These are phyloP conservation scores for Eupithecia insigniata DNA, from an alignment of 2,888 invertebrate genomes.

Conservation along the genomic window DNA sequence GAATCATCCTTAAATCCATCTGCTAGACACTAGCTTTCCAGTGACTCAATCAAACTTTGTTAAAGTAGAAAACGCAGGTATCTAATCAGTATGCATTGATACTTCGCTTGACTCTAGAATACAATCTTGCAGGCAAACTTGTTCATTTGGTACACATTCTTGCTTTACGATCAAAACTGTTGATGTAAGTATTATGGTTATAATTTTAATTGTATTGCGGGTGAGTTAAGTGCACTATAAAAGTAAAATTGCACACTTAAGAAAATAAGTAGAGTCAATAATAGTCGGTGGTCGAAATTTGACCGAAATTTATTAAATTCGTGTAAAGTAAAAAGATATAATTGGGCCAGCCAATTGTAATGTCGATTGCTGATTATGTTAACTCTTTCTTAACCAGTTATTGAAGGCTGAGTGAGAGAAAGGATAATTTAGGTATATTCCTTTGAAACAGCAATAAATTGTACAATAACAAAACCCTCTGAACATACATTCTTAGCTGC, in stretches of 20 bases:
- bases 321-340: conserved; percentile 37
- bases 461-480: conserved; percentile 17
- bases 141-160: conserved; percentile 18
- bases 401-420: conserved; percentile 39
- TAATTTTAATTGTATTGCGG: neutral
- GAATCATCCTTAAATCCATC: neutral
- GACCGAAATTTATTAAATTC: conserved; percentile 18
- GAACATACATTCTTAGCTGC: neutral
- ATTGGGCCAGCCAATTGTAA: conserved; percentile 26
- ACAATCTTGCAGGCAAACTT: conserved; percentile 18
- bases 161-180: neutral
- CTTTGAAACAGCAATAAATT: conserved; percentile 27
- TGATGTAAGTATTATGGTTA: neutral
- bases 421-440: conserved; percentile 33
- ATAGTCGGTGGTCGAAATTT: neutral
- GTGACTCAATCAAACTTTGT: conserved; percentile 2
- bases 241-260: neutral
- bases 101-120: conserved; percentile 6
- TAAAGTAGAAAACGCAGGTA: neutral
- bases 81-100: conserved; percentile 12
- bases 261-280: neutral
- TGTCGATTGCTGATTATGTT: conserved; percentile 23
- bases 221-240: neutral
- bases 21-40: neutral
- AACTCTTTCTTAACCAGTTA: conserved; percentile 40